Evolutionary conservation across 2,888 invertebrate species (phyloP).

Genomic region (Opisthograptis luteolata): DNA sequence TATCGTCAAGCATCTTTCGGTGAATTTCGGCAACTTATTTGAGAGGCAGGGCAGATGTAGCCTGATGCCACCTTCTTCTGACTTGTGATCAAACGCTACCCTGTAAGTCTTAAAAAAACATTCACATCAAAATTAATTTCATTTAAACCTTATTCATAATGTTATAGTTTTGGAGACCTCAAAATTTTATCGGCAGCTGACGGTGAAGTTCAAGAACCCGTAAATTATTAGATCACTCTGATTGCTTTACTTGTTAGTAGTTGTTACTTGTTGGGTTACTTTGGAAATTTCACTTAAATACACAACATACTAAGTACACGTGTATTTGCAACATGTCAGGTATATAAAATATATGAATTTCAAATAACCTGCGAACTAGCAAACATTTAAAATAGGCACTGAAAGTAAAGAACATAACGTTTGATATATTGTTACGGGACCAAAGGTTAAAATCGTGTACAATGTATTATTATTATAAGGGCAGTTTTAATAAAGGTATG

Average conservation of each 20-base stretch:
- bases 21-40: too few species aligned
- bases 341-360: too few species aligned
- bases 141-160: constrained; percentile 9
- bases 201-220: constrained; percentile 39
- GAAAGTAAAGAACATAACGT: not conserved
- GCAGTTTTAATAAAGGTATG: constrained; percentile 40
- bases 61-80: too few species aligned
- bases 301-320: too few species aligned
- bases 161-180: constrained; percentile 26
- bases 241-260: constrained; percentile 55
- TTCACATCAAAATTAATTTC: constrained; percentile 15
- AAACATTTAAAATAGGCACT: not conserved
- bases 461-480: constrained; percentile 24
- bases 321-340: too few species aligned
- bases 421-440: constrained; percentile 8
- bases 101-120: too few species aligned
- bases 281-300: too few species aligned
- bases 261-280: constrained; percentile 45
- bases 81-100: too few species aligned
- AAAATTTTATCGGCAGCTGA: constrained; percentile 35
- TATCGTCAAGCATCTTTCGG: too few species aligned
- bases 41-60: too few species aligned
- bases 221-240: constrained; percentile 50
- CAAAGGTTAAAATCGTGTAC: constrained; percentile 21
- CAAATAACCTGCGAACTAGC: too few species aligned